Evolutionary conservation across 2,797 vertebrate species (phyloP), one percentile per base, ranked within the genome.

Genomic region (Natrix natrix): DNA sequence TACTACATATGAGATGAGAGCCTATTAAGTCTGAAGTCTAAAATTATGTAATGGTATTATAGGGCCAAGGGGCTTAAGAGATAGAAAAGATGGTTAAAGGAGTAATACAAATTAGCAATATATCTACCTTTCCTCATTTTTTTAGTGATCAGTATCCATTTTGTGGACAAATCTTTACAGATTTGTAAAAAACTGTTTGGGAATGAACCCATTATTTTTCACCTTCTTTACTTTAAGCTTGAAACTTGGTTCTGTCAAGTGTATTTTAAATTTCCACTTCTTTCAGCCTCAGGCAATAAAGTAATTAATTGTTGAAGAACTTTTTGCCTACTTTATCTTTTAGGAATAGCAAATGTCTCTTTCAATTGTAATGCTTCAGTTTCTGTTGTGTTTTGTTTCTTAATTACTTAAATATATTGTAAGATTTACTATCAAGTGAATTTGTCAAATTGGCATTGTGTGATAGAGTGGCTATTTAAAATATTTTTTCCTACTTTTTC

Each of bases 401-500:
- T 94, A 96, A 96, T 95, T 95, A 94, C 43, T 91, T 95, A 95
- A 95, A 91, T 60, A 86, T 89, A 88, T 69, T 93, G 66, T 95
- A 96, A 96, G 87, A 92, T 96, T 95, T 93, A 88, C 20, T 90
- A 11, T 93, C 93, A 83, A 88, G 78, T 59, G 63, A 92, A 88
- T 90, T 95, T 55, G 54, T 59, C 17, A n/a, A 88, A 93, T 37
- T 88, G 89, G 22, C 91, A 95, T 57, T 43, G 59, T 95, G 56
- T 87, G 93, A 91, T 63, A 94, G 89, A 95, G 63, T 89, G 55
- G 37, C 24, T 96, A 48, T 86, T 55, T 94, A 88, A 94, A 93
- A 93, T n/a, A 78, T 6, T 26, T 94, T 94, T 93, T 88, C 91
- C 28, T 95, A 87, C 95, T 96, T 97, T 94, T 95, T 96, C 92